phyloP scores from a whole-genome alignment of 2,797 vertebrate genomes.

The Decapterus maruadsi region DNA sequence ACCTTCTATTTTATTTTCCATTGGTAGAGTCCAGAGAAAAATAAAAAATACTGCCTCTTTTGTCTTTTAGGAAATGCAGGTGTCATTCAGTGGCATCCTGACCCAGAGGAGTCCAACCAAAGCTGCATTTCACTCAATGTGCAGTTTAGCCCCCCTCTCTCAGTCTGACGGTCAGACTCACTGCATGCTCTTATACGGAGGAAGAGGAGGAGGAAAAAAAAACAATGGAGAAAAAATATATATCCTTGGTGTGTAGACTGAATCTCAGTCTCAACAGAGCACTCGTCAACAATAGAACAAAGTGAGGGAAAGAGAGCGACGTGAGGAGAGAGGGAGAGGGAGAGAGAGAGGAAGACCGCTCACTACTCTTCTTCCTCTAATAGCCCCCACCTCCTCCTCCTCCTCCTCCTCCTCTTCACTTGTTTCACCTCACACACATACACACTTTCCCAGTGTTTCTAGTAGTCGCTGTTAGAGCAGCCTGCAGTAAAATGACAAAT shows the following conservation, averaged over 20 bases:
- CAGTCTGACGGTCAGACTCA: slow-evolving; percentile 53
- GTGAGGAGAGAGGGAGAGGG: slow-evolving; percentile 65
- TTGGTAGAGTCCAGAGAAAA: slow-evolving; percentile 79
- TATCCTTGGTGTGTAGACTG: slow-evolving; percentile 73
- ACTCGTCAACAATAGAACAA: slow-evolving; percentile 86
- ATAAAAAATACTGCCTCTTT: slow-evolving; percentile 67
- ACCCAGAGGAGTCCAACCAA: slow-evolving; percentile 79
- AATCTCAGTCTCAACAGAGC: slow-evolving; percentile 77
- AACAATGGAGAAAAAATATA: slow-evolving; percentile 18
- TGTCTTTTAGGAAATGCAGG: slow-evolving; percentile 83
- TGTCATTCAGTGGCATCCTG: slow-evolving; percentile 87
- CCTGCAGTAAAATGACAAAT: slow-evolving; percentile 84
- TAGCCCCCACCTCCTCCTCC: slow-evolving; percentile 81
- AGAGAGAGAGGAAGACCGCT: slow-evolving; percentile 77
- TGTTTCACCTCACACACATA: slow-evolving; percentile 66
- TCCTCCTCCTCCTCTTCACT: slow-evolving; percentile 79
- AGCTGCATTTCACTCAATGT: slow-evolving; percentile 75
- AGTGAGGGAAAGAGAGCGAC: slow-evolving; percentile 83
- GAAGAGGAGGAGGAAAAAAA: neutral
- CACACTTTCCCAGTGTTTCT: slow-evolving; percentile 70
- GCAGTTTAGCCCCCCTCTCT: slow-evolving; percentile 49
- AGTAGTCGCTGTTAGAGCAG: slow-evolving; percentile 73
- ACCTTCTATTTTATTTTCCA: slow-evolving; percentile 91
- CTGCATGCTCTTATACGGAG: slow-evolving; percentile 59
- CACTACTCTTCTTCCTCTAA: slow-evolving; percentile 83